Base-by-base conservation (phyloP, 2,888 invertebrate species). In the Athalia circularis region DNA sequence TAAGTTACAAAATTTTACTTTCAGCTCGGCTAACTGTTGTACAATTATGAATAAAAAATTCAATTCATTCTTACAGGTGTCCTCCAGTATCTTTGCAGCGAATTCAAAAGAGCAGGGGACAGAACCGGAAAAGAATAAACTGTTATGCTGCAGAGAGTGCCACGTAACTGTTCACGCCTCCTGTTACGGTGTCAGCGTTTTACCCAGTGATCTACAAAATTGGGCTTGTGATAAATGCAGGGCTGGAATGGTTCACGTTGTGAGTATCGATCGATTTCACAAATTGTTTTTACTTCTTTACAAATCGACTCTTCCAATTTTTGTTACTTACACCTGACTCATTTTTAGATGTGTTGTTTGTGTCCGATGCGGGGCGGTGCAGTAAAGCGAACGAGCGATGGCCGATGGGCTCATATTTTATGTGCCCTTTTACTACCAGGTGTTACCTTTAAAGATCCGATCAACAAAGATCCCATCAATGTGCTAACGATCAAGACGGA, bases 341-440 rank as follows among this genome's bases (percentile, higher is more conserved):
- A 29, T 29, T 83, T 84, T 11, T 79, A 91, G 91, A 88, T 89
- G 81, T 94, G 94, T 84, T 91, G 91, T 81, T 85, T 94, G 80
- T 94, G 94, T 86, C 90, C 91, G 47, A 87, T 93, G 85, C 88
- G 92, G 70, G 93, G 93, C 9, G 94, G 94, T 68, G 94, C 94
- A 77, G 91, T 94, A 81, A 94, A 94, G 86, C 92, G 93, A 83
- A 93, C 93, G 3, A 92, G 92, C 79, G 93, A 93, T 84, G 91
- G 92, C 43, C 90, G 92, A 65, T 95, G 94, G 94, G 93, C 92
- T 50, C 94, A 95, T 86, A 93, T 94, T 77, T 90, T 93, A 15
- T 94, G 94, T 87, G 93, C 94, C 5, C 91, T 94, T 5, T 92
- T 94, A 90, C 91, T 94, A 79, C 94, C 94, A 5, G 94, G 94